Evolutionary conservation across 2,797 vertebrate species (phyloP).

Genomic region (Sciaenops ocellatus): DNA sequence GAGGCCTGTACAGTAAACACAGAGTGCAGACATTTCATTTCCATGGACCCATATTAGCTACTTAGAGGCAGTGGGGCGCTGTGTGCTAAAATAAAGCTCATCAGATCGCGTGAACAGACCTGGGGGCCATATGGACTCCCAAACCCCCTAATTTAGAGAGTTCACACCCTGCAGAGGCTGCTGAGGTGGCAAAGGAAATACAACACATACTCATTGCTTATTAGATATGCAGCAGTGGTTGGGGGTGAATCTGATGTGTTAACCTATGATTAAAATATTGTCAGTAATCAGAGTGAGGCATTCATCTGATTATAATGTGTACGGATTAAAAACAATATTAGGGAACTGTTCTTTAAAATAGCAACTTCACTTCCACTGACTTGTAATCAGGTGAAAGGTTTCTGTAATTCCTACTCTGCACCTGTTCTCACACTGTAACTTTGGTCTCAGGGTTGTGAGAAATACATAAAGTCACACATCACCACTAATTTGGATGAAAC

Average conservation of each 20-base stretch:
- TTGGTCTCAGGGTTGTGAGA: too few relatives aligned
- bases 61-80: slow-evolving; percentile 38
- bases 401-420: too few relatives aligned
- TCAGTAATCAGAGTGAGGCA: background rate
- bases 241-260: background rate
- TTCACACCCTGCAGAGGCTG: slow-evolving; percentile 47
- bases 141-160: slow-evolving; percentile 32
- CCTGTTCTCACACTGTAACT: too few relatives aligned
- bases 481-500: too few relatives aligned
- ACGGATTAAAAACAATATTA: too few relatives aligned
- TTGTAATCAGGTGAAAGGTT: too few relatives aligned
- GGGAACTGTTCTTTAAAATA: too few relatives aligned
- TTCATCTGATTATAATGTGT: background rate
- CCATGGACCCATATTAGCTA: slow-evolving; percentile 46
- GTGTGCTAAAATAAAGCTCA: slow-evolving; percentile 45
- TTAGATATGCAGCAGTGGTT: background rate
- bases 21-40: slow-evolving; percentile 48
- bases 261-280: background rate
- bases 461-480: too few relatives aligned
- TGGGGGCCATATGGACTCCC: slow-evolving; percentile 41
- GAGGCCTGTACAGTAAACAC: slow-evolving; percentile 52
- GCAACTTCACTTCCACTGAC: too few relatives aligned
- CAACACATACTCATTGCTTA: slow-evolving; percentile 8
- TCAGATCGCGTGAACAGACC: slow-evolving; percentile 32
- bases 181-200: slow-evolving; percentile 23